These are phyloP conservation scores for Benitochromis conjunctus DNA, from an alignment of 2,113 vertebrate species.

Conservation along the genomic window DNA sequence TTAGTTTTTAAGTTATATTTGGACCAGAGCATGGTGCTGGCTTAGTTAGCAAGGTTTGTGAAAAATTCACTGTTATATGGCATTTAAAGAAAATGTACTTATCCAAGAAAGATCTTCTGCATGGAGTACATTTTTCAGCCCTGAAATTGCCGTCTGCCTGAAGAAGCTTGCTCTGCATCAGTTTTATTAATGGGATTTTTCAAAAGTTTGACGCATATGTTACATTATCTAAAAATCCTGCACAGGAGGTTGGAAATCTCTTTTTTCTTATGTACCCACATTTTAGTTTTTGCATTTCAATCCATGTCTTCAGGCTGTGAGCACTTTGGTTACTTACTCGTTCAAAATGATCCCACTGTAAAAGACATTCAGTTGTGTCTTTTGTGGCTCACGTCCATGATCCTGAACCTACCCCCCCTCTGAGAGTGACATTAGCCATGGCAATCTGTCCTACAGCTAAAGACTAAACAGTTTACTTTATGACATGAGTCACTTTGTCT, in stretches of 20 bases:
- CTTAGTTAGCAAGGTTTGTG: background rate
- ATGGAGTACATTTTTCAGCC: background rate
- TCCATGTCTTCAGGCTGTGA: background rate
- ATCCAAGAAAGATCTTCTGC: background rate
- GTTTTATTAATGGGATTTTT: background rate
- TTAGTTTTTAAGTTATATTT: too few species aligned
- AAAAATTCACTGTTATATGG: background rate
- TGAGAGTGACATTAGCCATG: background rate
- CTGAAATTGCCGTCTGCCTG: background rate
- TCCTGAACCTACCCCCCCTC: background rate
- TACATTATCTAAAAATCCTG: background rate
- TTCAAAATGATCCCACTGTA: background rate
- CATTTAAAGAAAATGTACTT: background rate
- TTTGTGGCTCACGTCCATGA: conserved; percentile 2
- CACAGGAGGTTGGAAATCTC: background rate
- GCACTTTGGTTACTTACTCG: background rate
- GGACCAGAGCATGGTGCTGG: background rate
- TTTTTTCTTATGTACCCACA: background rate
- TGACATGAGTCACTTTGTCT: background rate
- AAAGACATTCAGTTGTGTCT: background rate
- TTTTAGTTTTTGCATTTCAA: background rate
- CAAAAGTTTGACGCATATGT: background rate
- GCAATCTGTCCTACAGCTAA: background rate
- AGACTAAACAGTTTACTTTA: background rate
- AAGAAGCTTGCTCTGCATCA: background rate